A percentile compares a stretch with the other conserved stretches of the same genome.
These are phyloP conservation scores for Casuarius casuarius DNA, from an alignment of 2,113 vertebrate species.

Conservation along the genomic window DNA sequence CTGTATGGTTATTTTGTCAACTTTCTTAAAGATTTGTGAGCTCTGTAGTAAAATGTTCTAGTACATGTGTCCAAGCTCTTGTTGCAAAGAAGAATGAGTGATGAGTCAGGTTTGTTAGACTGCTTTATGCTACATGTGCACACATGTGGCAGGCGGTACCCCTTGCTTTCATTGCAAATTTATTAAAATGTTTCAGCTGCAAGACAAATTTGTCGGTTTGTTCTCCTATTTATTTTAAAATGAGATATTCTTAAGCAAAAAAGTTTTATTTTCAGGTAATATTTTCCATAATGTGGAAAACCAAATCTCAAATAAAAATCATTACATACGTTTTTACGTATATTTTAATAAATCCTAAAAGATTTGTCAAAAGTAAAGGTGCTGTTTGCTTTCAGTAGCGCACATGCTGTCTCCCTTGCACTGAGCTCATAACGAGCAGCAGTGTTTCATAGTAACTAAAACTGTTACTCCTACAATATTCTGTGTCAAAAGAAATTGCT, in stretches of 20 bases:
- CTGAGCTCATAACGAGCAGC: background rate
- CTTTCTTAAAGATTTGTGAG: background rate
- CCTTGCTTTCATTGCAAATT: background rate
- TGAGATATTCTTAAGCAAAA: background rate
- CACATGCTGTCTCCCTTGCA: background rate
- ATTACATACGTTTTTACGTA: background rate
- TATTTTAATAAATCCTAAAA: background rate
- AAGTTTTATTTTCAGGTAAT: background rate
- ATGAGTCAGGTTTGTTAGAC: background rate
- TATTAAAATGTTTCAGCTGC: background rate
- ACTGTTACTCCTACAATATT: background rate
- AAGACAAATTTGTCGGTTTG: background rate
- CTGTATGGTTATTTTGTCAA: background rate
- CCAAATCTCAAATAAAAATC: background rate
- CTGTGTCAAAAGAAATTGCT: no score
- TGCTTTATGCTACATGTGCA: fast-evolving
- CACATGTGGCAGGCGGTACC: fast-evolving
- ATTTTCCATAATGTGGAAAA: background rate
- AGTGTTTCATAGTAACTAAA: background rate
- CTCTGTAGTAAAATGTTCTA: background rate
- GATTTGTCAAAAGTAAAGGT: background rate
- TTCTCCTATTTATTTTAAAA: background rate
- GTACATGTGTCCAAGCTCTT: background rate
- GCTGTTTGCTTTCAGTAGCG: background rate
- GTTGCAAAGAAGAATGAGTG: background rate